Evolutionary conservation across 2,888 invertebrate species (phyloP).

Genomic region (Brachynemurus nebulosus): DNA sequence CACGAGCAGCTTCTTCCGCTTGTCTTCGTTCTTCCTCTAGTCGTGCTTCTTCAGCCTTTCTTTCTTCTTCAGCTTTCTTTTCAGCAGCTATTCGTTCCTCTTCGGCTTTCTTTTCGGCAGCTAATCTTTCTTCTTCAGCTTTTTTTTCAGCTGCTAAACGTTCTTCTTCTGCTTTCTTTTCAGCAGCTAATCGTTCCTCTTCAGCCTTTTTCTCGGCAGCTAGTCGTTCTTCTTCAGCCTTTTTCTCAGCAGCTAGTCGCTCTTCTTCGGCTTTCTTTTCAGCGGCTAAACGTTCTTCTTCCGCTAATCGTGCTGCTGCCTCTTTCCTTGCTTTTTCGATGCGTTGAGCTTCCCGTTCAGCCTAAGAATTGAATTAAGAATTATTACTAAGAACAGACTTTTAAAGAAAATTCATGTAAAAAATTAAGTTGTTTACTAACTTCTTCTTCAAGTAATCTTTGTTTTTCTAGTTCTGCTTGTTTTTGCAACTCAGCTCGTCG

Average conservation of each 20-base stretch:
- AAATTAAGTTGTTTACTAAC: constrained; percentile 28
- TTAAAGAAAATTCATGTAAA: too few relatives aligned
- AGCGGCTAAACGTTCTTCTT: constrained; percentile 13
- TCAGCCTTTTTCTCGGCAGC: constrained; percentile 19
- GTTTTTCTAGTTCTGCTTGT: constrained; percentile 32
- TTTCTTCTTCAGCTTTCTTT: constrained; percentile 29
- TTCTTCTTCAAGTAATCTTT: constrained; percentile 32
- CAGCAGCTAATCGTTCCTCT: constrained; percentile 13
- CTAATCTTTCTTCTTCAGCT: constrained; percentile 22
- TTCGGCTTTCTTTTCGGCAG: constrained; percentile 19
- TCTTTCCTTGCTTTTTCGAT: constrained; percentile 23
- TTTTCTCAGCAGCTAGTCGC: constrained; percentile 27
- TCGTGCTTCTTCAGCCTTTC: constrained; percentile 36
- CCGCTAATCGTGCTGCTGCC: constrained; percentile 23
- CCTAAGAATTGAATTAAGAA: constrained; percentile 16
- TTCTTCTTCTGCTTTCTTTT: constrained; percentile 27
- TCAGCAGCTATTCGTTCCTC: constrained; percentile 13
- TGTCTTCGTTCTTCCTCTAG: constrained; percentile 35
- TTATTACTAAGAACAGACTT: background rate
- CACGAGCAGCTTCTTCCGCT: constrained; percentile 29
- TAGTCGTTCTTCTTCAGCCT: constrained; percentile 24
- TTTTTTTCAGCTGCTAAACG: constrained; percentile 27
- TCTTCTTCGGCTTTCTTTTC: constrained; percentile 27
- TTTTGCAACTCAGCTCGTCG: constrained; percentile 36
- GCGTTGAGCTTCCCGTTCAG: constrained; percentile 26